Evolutionary conservation across 2,113 vertebrate genomes (phyloP).

Genomic region (Strix aluco): DNA sequence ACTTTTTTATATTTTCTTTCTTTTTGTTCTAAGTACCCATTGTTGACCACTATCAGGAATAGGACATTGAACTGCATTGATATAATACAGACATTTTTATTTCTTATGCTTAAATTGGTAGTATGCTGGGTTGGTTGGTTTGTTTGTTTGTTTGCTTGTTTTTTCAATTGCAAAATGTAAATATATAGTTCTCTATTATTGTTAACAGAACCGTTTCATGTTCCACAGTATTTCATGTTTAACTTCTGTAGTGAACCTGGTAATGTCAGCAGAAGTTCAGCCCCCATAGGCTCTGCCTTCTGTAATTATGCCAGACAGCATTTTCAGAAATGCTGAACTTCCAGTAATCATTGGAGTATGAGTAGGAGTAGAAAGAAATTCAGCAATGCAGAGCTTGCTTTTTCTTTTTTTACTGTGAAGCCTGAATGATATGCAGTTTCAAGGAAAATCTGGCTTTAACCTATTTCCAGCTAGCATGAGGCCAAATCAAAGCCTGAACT

Average conservation of each 20-base stretch:
- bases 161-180: neutral
- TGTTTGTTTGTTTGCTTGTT: neutral
- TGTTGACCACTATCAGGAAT: neutral
- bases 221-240: neutral
- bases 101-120: neutral
- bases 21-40: neutral
- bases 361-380: neutral
- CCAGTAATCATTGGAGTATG: neutral
- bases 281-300: neutral
- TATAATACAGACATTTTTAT: neutral
- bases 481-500: neutral
- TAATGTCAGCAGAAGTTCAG: neutral
- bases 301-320: neutral
- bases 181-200: neutral
- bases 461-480: neutral
- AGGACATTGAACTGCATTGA: neutral
- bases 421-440: neutral
- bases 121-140: neutral
- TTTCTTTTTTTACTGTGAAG: neutral
- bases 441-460: neutral
- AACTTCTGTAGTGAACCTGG: neutral
- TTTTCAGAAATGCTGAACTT: constrained; percentile 6
- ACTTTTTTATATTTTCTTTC: neutral
- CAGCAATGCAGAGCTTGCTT: neutral
- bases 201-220: neutral